Evolutionary conservation across 2,113 vertebrate genomes (phyloP).

Genomic region (Ameiurus melas): DNA sequence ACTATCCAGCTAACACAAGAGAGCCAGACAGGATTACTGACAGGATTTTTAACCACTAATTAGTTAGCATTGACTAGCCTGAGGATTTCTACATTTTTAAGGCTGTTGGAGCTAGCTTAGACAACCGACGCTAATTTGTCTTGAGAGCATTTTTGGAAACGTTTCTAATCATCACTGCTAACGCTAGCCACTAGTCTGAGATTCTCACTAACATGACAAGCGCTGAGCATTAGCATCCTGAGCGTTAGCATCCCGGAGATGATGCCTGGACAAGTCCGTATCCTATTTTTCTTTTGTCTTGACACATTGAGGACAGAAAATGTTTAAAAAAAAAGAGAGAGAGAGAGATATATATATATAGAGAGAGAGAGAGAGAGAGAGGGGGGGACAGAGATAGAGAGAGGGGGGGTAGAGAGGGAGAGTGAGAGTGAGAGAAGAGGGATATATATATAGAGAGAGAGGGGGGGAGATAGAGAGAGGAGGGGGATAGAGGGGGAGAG

Average conservation of each 20-base stretch:
- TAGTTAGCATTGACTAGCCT: background rate
- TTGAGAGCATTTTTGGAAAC: background rate
- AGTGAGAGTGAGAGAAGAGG: background rate
- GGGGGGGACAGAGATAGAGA: background rate
- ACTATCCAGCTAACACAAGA: background rate
- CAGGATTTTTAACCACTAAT: background rate
- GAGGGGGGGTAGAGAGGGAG: background rate
- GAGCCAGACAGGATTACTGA: background rate
- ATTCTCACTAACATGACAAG: background rate
- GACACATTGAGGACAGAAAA: constrained; percentile 39
- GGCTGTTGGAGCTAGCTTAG: background rate
- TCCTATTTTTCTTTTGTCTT: background rate
- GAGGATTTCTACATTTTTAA: no score
- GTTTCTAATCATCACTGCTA: background rate
- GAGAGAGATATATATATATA: no score
- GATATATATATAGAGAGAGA: no score
- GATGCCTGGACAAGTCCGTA: constrained; percentile 34
- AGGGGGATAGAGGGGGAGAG: no score
- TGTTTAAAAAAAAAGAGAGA: constrained; percentile 3
- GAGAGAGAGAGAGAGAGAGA: no score
- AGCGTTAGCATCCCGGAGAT: constrained; percentile 24
- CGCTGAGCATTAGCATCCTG: background rate
- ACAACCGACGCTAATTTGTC: background rate
- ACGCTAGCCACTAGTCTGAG: background rate
- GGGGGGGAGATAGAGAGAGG: no score